Evolutionary conservation across 2,797 vertebrate species (phyloP).

Genomic region (Silurus aristotelis): DNA sequence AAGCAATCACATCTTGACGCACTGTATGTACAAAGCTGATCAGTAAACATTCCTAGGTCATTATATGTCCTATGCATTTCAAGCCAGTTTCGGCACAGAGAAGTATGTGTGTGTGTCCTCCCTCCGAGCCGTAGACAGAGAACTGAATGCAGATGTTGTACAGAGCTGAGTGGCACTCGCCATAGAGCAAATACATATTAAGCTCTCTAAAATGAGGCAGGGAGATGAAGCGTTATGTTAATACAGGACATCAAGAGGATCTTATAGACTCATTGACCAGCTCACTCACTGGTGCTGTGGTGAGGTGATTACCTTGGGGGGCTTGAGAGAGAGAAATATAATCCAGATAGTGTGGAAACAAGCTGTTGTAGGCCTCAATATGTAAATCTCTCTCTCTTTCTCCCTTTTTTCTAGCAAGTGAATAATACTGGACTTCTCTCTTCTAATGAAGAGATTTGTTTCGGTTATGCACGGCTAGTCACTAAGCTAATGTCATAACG

Average conservation of each 20-base stretch:
- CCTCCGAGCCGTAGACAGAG: background rate
- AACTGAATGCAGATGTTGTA: conserved; percentile 6
- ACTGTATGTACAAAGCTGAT: background rate
- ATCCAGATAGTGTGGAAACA: background rate
- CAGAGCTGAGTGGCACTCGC: background rate
- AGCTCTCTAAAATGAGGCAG: conserved; percentile 11
- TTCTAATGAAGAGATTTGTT: conserved; percentile 19
- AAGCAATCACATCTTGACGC: background rate
- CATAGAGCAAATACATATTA: conserved; percentile 19
- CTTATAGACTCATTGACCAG: conserved; percentile 11
- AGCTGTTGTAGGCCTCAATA: background rate
- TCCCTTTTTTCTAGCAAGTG: background rate
- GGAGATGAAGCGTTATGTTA: conserved; percentile 7
- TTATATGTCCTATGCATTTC: background rate
- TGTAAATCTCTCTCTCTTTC: background rate
- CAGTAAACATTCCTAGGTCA: background rate
- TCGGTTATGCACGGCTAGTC: background rate
- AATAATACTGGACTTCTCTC: background rate
- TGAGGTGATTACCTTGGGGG: conserved; percentile 1
- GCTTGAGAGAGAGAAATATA: background rate
- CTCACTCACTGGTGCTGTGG: conserved; percentile 25
- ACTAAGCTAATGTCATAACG: background rate
- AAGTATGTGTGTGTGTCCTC: too few relatives aligned
- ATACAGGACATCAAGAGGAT: conserved; percentile 22
- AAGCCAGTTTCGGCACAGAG: background rate